phyloP scores from a whole-genome alignment of 2,888 invertebrate species.

The Drosophila kokeensis region DNA sequence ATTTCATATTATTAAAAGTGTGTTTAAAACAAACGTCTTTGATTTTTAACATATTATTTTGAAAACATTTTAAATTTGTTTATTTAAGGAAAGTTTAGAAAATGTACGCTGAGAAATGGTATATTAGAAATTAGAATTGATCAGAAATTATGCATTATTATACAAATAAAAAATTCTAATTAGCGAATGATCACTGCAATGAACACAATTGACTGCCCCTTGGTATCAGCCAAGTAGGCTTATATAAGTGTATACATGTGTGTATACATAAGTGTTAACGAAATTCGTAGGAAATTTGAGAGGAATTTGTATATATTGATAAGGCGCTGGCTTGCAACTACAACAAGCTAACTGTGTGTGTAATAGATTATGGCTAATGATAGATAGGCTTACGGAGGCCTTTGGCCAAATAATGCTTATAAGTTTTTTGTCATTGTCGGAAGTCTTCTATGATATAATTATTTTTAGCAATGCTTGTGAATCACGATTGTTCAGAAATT shows the following conservation, averaged over 20 bases:
- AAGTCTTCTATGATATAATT: background rate
- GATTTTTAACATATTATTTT: no score
- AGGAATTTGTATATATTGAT: conserved; percentile 41
- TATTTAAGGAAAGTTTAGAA: background rate
- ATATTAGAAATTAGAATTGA: background rate
- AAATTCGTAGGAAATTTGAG: conserved; percentile 13
- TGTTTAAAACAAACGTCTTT: background rate
- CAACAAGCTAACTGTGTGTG: conserved; percentile 1
- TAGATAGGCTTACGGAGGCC: background rate
- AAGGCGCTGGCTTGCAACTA: conserved; percentile 42
- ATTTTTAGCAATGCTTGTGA: conserved; percentile 4
- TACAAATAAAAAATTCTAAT: background rate
- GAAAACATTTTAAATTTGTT: background rate
- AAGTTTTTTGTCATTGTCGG: background rate
- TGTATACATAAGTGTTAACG: conserved; percentile 11
- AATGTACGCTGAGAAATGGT: background rate
- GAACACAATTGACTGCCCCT: background rate
- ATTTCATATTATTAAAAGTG: no score
- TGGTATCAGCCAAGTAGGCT: background rate
- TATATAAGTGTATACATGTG: background rate
- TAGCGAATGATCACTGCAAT: background rate
- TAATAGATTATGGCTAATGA: conserved; percentile 21
- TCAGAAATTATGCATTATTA: background rate
- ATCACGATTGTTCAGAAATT: conserved; percentile 8
- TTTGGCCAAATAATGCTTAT: background rate